phyloP scores from a whole-genome alignment of 2,888 invertebrate species.

The Syritta pipiens region DNA sequence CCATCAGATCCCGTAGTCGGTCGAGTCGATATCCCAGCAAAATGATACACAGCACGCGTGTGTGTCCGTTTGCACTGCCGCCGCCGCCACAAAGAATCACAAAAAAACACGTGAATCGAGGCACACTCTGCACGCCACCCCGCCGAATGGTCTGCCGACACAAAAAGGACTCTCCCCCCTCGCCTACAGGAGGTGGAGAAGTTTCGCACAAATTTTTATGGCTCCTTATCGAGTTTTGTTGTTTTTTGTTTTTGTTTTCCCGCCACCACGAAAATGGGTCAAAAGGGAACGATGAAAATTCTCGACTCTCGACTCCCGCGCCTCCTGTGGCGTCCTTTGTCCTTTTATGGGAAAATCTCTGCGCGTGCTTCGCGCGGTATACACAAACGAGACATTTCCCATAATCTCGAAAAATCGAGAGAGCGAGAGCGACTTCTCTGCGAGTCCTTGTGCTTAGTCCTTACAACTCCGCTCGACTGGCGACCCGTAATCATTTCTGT shows the following conservation, averaged over 20 bases:
- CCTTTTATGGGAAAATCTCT: conserved; percentile 47
- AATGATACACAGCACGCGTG: conserved; percentile 1
- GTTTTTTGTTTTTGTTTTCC: no score
- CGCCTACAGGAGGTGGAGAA: conserved; percentile 18
- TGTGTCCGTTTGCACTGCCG: neutral
- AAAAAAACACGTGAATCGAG: conserved; percentile 59
- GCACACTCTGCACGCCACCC: neutral
- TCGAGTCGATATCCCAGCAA: conserved; percentile 20
- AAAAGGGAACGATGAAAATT: no score
- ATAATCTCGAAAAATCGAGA: neutral
- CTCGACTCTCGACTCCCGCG: neutral
- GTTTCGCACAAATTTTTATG: conserved; percentile 52
- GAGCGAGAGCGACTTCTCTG: conserved; percentile 1
- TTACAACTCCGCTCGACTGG: conserved; percentile 16
- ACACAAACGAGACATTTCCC: conserved; percentile 21
- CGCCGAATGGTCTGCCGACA: conserved; percentile 37
- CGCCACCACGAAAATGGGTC: no score
- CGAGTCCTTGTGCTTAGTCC: conserved; percentile 48
- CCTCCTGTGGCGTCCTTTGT: conserved; percentile 1
- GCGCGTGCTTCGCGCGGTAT: conserved; percentile 49
- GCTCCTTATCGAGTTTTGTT: conserved; percentile 27
- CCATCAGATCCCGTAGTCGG: neutral
- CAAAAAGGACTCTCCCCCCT: conserved; percentile 18
- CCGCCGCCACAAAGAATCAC: neutral
- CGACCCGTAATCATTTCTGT: conserved; percentile 60